Evolutionary conservation across 2,888 invertebrate species (phyloP).

Genomic region (Exocentrus adspersus): DNA sequence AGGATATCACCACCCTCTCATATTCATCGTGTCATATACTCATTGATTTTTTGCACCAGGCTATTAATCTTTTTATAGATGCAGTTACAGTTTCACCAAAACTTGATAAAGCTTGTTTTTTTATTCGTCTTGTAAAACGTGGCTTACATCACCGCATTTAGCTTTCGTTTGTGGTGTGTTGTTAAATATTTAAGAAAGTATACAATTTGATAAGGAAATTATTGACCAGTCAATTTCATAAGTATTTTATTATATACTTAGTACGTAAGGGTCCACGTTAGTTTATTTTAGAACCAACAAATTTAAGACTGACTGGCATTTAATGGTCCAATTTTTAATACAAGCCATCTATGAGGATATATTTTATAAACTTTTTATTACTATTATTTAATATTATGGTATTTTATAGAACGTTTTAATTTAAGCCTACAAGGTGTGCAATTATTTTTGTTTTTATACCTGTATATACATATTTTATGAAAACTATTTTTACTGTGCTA

Average conservation of each 20-base stretch:
- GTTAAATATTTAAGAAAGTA: neutral
- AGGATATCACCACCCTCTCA: neutral
- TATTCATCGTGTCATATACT: neutral
- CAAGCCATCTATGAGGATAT: slow-evolving; percentile 3
- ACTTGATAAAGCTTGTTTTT: too few species aligned
- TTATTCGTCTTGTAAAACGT: too few species aligned
- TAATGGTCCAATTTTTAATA: slow-evolving; percentile 21
- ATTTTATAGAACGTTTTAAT: slow-evolving; percentile 3
- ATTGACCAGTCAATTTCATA: slow-evolving; percentile 20
- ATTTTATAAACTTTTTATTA: slow-evolving; percentile 12
- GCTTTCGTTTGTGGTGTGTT: too few species aligned
- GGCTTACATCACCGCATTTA: too few species aligned
- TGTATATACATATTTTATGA: slow-evolving; percentile 25
- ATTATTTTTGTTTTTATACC: slow-evolving; percentile 19
- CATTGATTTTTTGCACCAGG: neutral
- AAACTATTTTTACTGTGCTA: slow-evolving; percentile 14
- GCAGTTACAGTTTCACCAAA: too few species aligned
- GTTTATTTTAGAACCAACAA: slow-evolving; percentile 21
- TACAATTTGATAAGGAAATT: neutral
- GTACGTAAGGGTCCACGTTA: slow-evolving; percentile 16
- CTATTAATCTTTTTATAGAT: too few species aligned
- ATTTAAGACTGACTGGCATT: slow-evolving; percentile 25
- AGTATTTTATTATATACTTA: slow-evolving; percentile 1
- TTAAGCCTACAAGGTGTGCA: slow-evolving; percentile 7
- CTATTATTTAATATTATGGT: too few species aligned